Percentiles rank a stretch among this genome's conserved stretches.
Conservation (phyloP, 1,140 invertebrate genomes). For the Muscidifurax raptorellus region DNA sequence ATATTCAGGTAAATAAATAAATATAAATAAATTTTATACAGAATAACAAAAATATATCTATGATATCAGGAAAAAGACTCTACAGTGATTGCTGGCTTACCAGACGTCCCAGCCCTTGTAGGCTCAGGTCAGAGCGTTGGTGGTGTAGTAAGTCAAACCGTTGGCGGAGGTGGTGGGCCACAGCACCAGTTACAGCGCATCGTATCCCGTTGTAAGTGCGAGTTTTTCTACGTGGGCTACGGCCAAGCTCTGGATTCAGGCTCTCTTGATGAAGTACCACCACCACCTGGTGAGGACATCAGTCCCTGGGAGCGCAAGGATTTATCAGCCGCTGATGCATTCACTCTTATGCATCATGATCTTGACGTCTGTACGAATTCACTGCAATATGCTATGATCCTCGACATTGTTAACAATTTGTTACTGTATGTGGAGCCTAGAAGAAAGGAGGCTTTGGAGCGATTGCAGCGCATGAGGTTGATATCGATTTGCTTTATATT, state of each 20-base stretch:
- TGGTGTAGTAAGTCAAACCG: constrained; percentile 94
- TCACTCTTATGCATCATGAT: constrained; percentile 98
- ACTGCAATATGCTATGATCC: constrained; percentile 94
- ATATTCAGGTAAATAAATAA: constrained; percentile 80
- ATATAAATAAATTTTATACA: not conserved
- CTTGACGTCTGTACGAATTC: constrained; percentile 98
- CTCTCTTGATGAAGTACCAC: constrained; percentile 80
- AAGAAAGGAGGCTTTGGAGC: constrained; percentile 92
- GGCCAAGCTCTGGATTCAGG: constrained; percentile 88
- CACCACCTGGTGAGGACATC: constrained; percentile 82
- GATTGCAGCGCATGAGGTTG: constrained; percentile 91
- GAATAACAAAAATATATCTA: constrained; percentile 12
- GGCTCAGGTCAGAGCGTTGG: constrained; percentile 97
- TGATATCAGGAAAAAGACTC: constrained; percentile 83
- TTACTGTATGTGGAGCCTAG: constrained; percentile 97
- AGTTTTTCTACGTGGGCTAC: constrained; percentile 98
- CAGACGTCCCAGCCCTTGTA: constrained; percentile 92
- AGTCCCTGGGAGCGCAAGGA: constrained; percentile 86
- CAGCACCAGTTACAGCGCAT: constrained; percentile 91
- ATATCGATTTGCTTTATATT: not conserved
- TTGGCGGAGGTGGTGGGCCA: constrained; percentile 84
- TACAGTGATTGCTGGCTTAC: constrained; percentile 83
- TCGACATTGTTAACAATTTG: constrained; percentile 98
- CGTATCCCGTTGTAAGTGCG: constrained; percentile 96
- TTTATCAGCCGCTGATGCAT: constrained; percentile 92